phyloP scores from a whole-genome alignment of 2,113 vertebrate genomes.

The Osmerus eperlanus region DNA sequence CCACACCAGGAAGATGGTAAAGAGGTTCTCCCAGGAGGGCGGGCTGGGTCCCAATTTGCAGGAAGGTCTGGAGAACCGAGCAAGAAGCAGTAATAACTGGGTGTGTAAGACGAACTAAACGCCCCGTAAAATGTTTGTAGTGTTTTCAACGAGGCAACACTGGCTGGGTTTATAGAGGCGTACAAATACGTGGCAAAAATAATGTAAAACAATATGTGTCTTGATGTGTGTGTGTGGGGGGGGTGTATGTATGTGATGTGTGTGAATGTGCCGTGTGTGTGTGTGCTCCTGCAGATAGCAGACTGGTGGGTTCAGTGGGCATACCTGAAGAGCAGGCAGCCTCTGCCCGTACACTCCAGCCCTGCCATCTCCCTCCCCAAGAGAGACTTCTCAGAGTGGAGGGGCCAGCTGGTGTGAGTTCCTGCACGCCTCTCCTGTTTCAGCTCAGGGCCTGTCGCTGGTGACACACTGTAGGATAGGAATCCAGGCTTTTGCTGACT shows the following conservation, averaged over 20 bases:
- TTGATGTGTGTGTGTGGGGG: no score
- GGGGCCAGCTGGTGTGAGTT: constrained; percentile 78
- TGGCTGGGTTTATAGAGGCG: no score
- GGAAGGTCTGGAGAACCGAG: constrained; percentile 67
- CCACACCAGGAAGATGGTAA: constrained; percentile 72
- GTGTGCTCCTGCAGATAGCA: constrained; percentile 61
- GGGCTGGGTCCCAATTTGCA: constrained; percentile 74
- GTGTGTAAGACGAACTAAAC: constrained; percentile 50
- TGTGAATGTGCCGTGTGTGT: neutral
- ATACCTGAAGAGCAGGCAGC: constrained; percentile 76
- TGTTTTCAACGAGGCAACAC: no score
- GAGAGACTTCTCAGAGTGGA: constrained; percentile 79
- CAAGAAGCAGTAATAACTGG: constrained; percentile 74
- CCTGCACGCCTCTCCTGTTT: neutral
- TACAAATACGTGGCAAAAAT: no score
- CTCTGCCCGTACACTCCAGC: constrained; percentile 79
- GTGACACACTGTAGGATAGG: neutral
- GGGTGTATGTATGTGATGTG: no score
- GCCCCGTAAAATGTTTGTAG: no score
- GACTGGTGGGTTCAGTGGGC: constrained; percentile 81
- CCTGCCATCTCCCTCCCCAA: constrained; percentile 81
- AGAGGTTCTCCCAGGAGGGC: constrained; percentile 60
- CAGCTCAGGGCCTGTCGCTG: neutral
- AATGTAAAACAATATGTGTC: no score
- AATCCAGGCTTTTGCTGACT: neutral